Conservation (phyloP, 2,888 invertebrate species). For the Acleris holmiana region DNA sequence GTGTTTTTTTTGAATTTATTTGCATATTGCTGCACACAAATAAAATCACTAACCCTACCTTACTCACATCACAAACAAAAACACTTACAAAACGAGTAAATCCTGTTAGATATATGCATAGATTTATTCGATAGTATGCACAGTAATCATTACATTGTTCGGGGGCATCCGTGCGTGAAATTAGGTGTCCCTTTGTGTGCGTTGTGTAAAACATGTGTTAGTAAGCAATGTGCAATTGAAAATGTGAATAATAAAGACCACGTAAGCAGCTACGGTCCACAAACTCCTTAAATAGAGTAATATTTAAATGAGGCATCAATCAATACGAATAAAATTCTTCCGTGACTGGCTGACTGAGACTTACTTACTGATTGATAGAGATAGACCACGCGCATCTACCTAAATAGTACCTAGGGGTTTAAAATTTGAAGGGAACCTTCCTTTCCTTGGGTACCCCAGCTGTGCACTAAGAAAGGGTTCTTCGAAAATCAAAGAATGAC, state of each 20-base stretch:
- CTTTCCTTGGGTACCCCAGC: too few species aligned
- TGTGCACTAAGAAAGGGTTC: too few species aligned
- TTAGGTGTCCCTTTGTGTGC: constrained; percentile 34
- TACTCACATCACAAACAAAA: not conserved
- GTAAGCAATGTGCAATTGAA: constrained; percentile 10
- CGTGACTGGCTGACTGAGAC: too few species aligned
- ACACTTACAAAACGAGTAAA: constrained; percentile 1
- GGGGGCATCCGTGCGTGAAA: constrained; percentile 31
- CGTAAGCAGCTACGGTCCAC: constrained; percentile 16
- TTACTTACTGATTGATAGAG: too few species aligned
- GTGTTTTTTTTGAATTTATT: too few species aligned
- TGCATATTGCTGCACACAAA: too few species aligned
- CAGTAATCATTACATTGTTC: constrained; percentile 32
- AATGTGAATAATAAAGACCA: constrained; percentile 13
- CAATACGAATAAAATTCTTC: too few species aligned
- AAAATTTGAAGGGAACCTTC: too few species aligned
- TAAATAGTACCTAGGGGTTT: too few species aligned
- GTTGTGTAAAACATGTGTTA: constrained; percentile 25
- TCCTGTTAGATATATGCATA: constrained; percentile 8
- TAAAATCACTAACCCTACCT: too few species aligned
- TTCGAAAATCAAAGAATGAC: too few species aligned
- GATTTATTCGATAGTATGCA: constrained; percentile 25
- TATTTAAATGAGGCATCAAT: not conserved
- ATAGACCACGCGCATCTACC: too few species aligned
- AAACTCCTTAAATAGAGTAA: constrained; percentile 1